Evolutionary conservation across 1,140 invertebrate genomes (phyloP).

Genomic region (Calosoma granatense): DNA sequence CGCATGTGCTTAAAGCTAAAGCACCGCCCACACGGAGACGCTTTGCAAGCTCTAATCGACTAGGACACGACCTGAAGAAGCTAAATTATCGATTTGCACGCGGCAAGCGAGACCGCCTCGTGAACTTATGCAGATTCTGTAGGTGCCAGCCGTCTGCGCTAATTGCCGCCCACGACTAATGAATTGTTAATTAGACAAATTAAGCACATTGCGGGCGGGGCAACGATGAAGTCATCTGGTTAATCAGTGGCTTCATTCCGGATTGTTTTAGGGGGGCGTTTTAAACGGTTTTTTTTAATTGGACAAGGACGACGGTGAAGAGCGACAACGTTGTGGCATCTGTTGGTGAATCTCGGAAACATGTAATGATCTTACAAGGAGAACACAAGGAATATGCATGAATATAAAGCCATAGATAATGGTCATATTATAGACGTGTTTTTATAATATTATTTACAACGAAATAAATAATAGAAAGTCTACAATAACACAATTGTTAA

Average conservation of each 20-base stretch:
- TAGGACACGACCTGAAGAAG: conserved; percentile 5
- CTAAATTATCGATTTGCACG: conserved; percentile 2
- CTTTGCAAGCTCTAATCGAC: background rate
- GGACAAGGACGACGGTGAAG: too few species aligned
- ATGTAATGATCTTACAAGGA: background rate
- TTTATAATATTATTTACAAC: too few species aligned
- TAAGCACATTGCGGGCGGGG: too few species aligned
- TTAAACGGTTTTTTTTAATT: background rate
- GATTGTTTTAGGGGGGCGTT: background rate
- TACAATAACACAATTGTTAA: too few species aligned
- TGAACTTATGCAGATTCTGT: background rate
- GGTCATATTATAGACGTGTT: too few species aligned
- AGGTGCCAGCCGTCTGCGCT: background rate
- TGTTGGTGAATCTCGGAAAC: background rate
- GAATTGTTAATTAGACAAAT: background rate
- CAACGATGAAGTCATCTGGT: too few species aligned
- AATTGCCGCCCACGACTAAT: background rate
- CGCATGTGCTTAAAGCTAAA: background rate
- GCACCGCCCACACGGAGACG: background rate
- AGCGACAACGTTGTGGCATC: background rate
- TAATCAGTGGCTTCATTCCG: background rate
- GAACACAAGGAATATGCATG: too few species aligned
- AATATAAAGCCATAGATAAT: too few species aligned
- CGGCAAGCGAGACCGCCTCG: background rate
- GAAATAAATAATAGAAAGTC: too few species aligned